A percentile compares a stretch with the other conserved stretches of the same genome.
Conservation (phyloP, 2,797 vertebrate genomes). For the Melanotaenia maccullochi region DNA sequence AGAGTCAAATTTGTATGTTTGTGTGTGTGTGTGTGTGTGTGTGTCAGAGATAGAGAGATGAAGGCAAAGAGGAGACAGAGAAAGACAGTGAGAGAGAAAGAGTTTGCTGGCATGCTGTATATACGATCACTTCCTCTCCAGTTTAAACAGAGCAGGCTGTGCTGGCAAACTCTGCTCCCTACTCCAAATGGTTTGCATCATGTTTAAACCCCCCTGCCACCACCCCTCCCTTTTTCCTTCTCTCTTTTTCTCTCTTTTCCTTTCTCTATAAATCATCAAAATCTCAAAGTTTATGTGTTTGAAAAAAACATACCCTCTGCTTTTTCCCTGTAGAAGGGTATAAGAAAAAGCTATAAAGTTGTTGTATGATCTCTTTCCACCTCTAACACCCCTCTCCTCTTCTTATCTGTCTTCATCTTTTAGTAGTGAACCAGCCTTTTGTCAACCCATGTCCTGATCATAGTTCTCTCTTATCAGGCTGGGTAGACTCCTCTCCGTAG, state of each 20-base stretch:
- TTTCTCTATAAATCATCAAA: slow-evolving; percentile 87
- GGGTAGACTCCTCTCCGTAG: slow-evolving; percentile 39
- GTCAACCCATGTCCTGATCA: slow-evolving; percentile 63
- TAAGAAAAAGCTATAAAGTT: slow-evolving; percentile 77
- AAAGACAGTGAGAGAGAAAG: slow-evolving; percentile 75
- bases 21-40: slow-evolving; percentile 13
- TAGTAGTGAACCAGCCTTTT: slow-evolving; percentile 35
- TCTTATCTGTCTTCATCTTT: slow-evolving; percentile 34
- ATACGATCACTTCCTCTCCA: slow-evolving; percentile 99
- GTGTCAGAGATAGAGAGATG: slow-evolving; percentile 20
- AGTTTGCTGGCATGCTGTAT: slow-evolving; percentile 96
- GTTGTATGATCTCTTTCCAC: slow-evolving; percentile 56
- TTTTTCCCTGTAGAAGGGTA: slow-evolving; percentile 73
- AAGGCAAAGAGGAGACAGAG: slow-evolving; percentile 67
- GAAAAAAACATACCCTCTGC: slow-evolving; percentile 55
- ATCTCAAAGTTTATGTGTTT: slow-evolving; percentile 84
- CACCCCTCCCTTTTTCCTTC: slow-evolving; percentile 74
- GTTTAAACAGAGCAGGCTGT: slow-evolving; percentile 99
- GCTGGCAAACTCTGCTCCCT: slow-evolving; percentile 93
- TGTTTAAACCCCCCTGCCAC: slow-evolving; percentile 92
- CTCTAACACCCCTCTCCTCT: slow-evolving; percentile 2
- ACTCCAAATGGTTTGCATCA: slow-evolving; percentile 99
- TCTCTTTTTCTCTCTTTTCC: slow-evolving; percentile 76
- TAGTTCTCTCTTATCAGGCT: slow-evolving; percentile 61
- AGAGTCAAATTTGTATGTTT: slow-evolving; percentile 25